A percentile compares a stretch with the other conserved stretches of the same genome.
phyloP scores from a whole-genome alignment of 2,113 vertebrate species.

The Phalacrocorax carbo region DNA sequence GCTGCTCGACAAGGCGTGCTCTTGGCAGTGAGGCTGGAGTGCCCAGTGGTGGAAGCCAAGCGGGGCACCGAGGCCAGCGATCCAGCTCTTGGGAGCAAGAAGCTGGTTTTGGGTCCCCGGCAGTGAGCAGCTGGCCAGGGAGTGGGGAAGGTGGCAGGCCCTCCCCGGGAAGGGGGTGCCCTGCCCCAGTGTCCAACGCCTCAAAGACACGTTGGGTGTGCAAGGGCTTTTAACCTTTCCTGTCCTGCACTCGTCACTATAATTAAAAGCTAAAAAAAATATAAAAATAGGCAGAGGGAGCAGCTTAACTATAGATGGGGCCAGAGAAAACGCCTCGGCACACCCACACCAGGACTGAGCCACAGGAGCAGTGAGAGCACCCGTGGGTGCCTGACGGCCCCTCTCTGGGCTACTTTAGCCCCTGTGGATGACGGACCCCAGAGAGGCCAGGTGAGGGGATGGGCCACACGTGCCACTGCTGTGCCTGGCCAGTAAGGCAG shows the following conservation, averaged over 20 bases:
- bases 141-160: not conserved
- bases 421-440: fast-evolving
- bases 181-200: conserved; percentile 1
- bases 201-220: not conserved
- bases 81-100: fast-evolving
- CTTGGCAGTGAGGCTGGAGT: not conserved
- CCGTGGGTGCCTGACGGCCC: not conserved
- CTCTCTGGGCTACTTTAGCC: not conserved
- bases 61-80: fast-evolving
- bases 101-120: not conserved
- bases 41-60: not conserved
- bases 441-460: fast-evolving
- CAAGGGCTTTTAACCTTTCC: not conserved
- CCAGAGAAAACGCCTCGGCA: not conserved
- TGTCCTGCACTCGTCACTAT: not conserved
- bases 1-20: not conserved
- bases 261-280: not conserved
- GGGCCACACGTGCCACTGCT: fast-evolving
- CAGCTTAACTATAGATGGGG: not conserved
- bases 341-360: not conserved
- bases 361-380: not conserved
- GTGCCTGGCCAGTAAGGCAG: not conserved
- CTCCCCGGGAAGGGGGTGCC: not conserved
- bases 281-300: not conserved
- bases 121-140: fast-evolving